phyloP scores from a whole-genome alignment of 2,888 invertebrate species.

The Euspilapteryx auroguttella region DNA sequence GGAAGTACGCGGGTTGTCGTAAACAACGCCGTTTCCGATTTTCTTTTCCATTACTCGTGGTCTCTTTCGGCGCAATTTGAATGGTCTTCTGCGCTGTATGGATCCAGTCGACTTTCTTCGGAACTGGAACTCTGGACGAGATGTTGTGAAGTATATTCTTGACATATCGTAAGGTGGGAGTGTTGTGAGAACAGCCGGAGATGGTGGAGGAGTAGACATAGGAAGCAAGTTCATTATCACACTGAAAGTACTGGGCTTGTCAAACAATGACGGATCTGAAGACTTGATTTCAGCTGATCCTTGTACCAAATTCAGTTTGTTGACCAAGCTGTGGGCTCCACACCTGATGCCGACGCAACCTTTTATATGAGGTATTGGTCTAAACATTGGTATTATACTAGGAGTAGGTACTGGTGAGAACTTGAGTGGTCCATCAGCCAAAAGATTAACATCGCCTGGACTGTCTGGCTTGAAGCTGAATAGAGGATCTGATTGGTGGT shows the following conservation, averaged over 20 bases:
- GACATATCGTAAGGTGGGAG: too few relatives aligned
- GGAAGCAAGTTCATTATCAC: slow-evolving; percentile 68
- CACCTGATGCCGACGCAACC: slow-evolving; percentile 20
- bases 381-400: slow-evolving; percentile 23
- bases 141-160: slow-evolving; percentile 40
- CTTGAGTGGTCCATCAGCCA: slow-evolving; percentile 57
- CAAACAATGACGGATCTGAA: slow-evolving; percentile 11
- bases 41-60: slow-evolving; percentile 11
- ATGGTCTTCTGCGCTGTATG: slow-evolving; percentile 13
- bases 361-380: slow-evolving; percentile 18
- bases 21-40: not conserved
- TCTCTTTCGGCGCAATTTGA: slow-evolving; percentile 13
- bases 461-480: slow-evolving; percentile 71
- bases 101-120: slow-evolving; percentile 26
- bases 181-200: too few relatives aligned
- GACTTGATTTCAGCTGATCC: slow-evolving; percentile 4
- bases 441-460: slow-evolving; percentile 72
- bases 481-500: slow-evolving; percentile 63
- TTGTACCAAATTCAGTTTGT: too few relatives aligned
- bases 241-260: slow-evolving; percentile 59
- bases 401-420: slow-evolving; percentile 24
- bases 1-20: not conserved
- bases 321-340: slow-evolving; percentile 7
- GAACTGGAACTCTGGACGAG: slow-evolving; percentile 30
- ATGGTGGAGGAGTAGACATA: slow-evolving; percentile 22